phyloP scores from a whole-genome alignment of 92 coral and sea anemone genomes.

The Zoanthus solanderi region DNA sequence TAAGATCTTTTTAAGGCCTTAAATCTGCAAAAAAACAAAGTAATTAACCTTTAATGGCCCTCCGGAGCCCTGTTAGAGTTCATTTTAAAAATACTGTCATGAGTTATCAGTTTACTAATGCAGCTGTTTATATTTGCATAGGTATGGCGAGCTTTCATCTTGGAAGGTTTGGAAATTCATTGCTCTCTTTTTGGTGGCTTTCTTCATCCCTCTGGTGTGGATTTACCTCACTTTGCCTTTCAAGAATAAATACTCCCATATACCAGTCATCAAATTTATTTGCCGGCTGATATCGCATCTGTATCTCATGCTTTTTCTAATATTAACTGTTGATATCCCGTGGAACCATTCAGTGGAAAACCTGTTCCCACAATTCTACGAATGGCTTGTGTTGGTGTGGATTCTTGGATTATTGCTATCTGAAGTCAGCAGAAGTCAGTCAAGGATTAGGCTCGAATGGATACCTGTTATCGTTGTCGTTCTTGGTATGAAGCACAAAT shows the following conservation, averaged over 20 bases:
- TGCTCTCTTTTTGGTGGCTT: conserved; percentile 76
- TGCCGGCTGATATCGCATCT: conserved; percentile 95
- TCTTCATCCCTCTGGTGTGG: conserved; percentile 89
- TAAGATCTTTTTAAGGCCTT: too few relatives aligned
- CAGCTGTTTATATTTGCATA: neutral
- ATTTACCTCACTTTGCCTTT: conserved; percentile 85
- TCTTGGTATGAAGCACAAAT: conserved; percentile 41
- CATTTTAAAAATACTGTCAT: too few relatives aligned
- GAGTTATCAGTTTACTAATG: too few relatives aligned
- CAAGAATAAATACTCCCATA: conserved; percentile 78
- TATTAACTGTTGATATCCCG: conserved; percentile 83
- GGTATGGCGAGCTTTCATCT: conserved; percentile 30
- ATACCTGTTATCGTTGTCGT: conserved; percentile 81
- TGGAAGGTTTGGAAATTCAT: conserved; percentile 90
- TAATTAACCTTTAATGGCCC: too few relatives aligned
- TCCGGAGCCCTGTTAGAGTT: too few relatives aligned
- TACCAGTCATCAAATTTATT: conserved; percentile 96
- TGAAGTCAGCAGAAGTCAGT: conserved; percentile 77
- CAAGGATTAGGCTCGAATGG: conserved; percentile 84
- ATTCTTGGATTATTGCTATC: conserved; percentile 81
- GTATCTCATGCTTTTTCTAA: conserved; percentile 77
- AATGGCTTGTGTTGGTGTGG: conserved; percentile 85
- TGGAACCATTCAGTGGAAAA: conserved; percentile 65
- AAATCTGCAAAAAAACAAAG: too few relatives aligned
- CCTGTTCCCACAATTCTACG: conserved; percentile 80